Conservation (phyloP, 2,797 vertebrate genomes). For the Pseudocheirus occidentalis region DNA sequence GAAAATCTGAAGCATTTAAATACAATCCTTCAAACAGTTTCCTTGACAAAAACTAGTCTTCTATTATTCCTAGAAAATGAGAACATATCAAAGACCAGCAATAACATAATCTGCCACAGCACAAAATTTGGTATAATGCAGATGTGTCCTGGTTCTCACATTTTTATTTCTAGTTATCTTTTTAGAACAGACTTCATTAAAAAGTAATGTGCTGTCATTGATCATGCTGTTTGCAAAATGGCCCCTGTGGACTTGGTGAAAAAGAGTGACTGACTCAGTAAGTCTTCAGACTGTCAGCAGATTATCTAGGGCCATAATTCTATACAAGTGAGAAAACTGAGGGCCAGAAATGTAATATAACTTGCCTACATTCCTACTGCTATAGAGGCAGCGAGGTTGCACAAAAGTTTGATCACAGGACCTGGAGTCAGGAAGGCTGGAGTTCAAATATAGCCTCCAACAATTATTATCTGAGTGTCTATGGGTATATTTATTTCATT, state of each 20-base stretch:
- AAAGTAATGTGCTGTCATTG: neutral
- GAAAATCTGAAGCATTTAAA: conserved; percentile 56
- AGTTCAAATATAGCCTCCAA: neutral
- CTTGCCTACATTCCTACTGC: neutral
- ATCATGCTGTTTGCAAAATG: neutral
- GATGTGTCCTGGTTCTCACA: conserved; percentile 14
- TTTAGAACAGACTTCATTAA: neutral
- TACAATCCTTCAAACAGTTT: conserved; percentile 40
- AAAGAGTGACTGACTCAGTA: neutral
- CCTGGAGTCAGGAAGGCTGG: neutral
- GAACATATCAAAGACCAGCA: conserved; percentile 54
- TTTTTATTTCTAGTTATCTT: conserved; percentile 20
- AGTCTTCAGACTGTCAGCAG: neutral
- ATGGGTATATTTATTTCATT: neutral
- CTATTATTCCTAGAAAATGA: conserved; percentile 61
- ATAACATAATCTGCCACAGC: conserved; percentile 45
- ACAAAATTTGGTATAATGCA: conserved; percentile 29
- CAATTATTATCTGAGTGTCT: neutral
- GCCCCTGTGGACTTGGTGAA: neutral
- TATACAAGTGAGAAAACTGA: neutral
- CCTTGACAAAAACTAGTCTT: conserved; percentile 55
- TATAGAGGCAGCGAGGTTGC: neutral
- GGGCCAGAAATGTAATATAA: neutral
- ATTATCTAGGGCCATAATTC: neutral
- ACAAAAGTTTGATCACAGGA: neutral